phyloP scores from a whole-genome alignment of 1,140 invertebrate species.

The Drosophila bipectinata region DNA sequence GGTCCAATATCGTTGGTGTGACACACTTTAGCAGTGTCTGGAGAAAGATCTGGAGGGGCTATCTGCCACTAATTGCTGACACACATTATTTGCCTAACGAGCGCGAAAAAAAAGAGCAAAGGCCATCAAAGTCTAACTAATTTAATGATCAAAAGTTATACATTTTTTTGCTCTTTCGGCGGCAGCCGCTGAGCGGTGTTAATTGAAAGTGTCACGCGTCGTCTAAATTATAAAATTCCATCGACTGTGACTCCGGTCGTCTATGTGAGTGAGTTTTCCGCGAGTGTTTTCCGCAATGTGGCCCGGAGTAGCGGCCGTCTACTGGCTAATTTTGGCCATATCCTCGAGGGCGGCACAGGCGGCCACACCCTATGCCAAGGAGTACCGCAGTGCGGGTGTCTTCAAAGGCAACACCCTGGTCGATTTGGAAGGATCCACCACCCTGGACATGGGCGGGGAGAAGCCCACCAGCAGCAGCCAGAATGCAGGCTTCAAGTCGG shows the following conservation, averaged over 20 bases:
- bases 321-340: conserved; percentile 31
- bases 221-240: conserved; percentile 45
- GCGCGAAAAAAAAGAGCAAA: conserved; percentile 32
- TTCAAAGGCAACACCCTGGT: conserved; percentile 64
- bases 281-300: conserved; percentile 40
- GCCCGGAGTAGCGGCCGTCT: conserved; percentile 47
- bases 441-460: conserved; percentile 57
- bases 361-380: conserved; percentile 69
- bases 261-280: conserved; percentile 37
- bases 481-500: conserved; percentile 50
- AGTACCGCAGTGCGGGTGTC: conserved; percentile 66
- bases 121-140: conserved; percentile 56
- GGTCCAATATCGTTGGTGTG: conserved; percentile 27
- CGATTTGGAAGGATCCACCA: conserved; percentile 62
- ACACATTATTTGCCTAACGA: conserved; percentile 59
- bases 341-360: conserved; percentile 45
- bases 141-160: conserved; percentile 60
- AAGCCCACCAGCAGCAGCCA: conserved; percentile 45
- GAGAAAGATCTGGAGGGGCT: background rate
- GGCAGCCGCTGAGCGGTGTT: conserved; percentile 46
- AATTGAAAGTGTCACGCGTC: conserved; percentile 62
- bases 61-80: conserved; percentile 63
- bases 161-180: conserved; percentile 50
- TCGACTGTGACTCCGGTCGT: conserved; percentile 16
- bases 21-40: conserved; percentile 32